Percentiles rank a stretch among this genome's conserved stretches.
phyloP scores from a whole-genome alignment of 1,140 invertebrate species.

The Drosophila sulfurigaster region DNA sequence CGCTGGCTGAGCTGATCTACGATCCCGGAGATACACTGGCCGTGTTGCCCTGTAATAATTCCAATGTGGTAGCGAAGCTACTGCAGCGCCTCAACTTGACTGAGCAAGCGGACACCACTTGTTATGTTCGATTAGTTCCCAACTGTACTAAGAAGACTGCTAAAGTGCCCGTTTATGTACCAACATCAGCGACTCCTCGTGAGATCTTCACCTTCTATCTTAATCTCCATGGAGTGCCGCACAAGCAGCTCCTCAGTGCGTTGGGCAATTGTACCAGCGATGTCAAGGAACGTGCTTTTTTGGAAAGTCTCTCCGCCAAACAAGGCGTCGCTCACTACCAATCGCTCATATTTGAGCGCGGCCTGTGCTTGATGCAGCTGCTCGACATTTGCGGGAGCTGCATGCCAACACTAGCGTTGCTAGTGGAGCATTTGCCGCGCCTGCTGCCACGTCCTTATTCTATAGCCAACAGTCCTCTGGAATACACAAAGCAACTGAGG shows the following conservation, averaged over 20 bases:
- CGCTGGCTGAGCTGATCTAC: slow-evolving; percentile 25
- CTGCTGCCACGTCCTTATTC: slow-evolving; percentile 92
- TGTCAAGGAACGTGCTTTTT: slow-evolving; percentile 51
- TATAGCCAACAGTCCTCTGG: slow-evolving; percentile 89
- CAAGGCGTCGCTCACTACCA: slow-evolving; percentile 68
- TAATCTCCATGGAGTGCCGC: slow-evolving; percentile 76
- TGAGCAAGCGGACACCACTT: slow-evolving; percentile 51
- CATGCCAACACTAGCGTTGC: slow-evolving; percentile 87
- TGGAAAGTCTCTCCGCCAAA: slow-evolving; percentile 68
- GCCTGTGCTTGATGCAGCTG: slow-evolving; percentile 87
- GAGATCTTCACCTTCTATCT: slow-evolving; percentile 82
- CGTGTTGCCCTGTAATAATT: slow-evolving; percentile 61
- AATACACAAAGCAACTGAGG: slow-evolving; percentile 85
- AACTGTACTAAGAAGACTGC: slow-evolving; percentile 64
- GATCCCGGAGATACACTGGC: slow-evolving; percentile 76
- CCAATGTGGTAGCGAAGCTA: slow-evolving; percentile 40
- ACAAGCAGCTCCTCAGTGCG: slow-evolving; percentile 82
- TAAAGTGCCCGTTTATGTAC: slow-evolving; percentile 83
- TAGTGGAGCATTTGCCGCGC: slow-evolving; percentile 90
- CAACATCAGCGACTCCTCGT: slow-evolving; percentile 64
- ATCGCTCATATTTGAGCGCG: slow-evolving; percentile 59
- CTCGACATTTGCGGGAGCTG: slow-evolving; percentile 88
- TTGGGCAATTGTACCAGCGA: slow-evolving; percentile 56
- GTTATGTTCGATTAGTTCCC: slow-evolving; percentile 35
- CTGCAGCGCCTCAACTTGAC: slow-evolving; percentile 49